These are phyloP conservation scores for Myoxocephalus aenaeus DNA, from an alignment of 2,797 vertebrate genomes.

Conservation along the genomic window DNA sequence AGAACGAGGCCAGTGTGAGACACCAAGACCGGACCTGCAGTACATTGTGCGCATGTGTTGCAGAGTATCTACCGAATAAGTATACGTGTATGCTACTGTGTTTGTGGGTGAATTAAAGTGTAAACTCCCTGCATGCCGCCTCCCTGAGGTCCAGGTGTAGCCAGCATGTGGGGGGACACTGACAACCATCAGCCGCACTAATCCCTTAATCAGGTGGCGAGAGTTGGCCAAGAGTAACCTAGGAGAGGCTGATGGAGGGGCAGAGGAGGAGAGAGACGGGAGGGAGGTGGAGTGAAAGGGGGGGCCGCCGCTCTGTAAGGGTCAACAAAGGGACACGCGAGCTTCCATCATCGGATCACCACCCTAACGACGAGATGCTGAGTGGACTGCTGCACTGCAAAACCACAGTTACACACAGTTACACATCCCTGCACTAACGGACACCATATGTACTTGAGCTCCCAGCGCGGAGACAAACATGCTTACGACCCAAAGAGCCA, in stretches of 20 bases:
- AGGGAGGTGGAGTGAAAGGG: constrained; percentile 3
- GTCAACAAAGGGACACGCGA: constrained; percentile 80
- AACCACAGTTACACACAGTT: constrained; percentile 15
- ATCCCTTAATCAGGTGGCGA: constrained; percentile 85
- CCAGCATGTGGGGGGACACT: constrained; percentile 69
- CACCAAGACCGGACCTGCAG: constrained; percentile 57
- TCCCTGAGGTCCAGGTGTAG: constrained; percentile 67
- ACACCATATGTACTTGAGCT: constrained; percentile 27
- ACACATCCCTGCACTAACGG: constrained; percentile 19
- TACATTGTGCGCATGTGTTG: constrained; percentile 44
- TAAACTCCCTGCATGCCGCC: constrained; percentile 27
- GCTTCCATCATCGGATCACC: constrained; percentile 72
- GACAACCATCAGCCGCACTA: constrained; percentile 82
- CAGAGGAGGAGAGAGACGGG: constrained; percentile 46
- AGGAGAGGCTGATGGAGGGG: constrained; percentile 75
- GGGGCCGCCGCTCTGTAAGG: constrained; percentile 58
- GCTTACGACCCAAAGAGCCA: constrained; percentile 25
- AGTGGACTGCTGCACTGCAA: constrained; percentile 45
- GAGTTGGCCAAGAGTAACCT: constrained; percentile 74
- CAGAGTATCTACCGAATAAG: constrained; percentile 22
- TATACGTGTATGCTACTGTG: constrained; percentile 12
- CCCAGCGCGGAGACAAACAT: constrained; percentile 36
- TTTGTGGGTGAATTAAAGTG: constrained; percentile 47
- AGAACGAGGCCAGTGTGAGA: constrained; percentile 53
- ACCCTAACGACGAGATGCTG: constrained; percentile 56